These are phyloP conservation scores for Zosterops pallidus DNA, from an alignment of 2,113 vertebrate genomes.

Conservation along the genomic window DNA sequence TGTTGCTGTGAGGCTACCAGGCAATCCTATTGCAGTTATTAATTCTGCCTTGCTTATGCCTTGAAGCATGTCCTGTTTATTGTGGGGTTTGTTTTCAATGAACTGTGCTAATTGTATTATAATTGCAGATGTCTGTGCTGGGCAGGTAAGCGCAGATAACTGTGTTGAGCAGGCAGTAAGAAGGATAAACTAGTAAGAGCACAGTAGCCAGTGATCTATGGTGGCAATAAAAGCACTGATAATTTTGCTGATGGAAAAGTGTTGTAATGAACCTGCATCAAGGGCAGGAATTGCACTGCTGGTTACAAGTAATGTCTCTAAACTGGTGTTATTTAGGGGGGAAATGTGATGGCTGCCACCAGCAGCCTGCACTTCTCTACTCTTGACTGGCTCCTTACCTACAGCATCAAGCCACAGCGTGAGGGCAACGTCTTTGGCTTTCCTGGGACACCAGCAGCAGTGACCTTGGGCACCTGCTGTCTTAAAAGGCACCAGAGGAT, in stretches of 20 bases:
- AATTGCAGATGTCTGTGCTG: background rate
- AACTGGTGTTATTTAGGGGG: background rate
- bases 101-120: background rate
- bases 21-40: background rate
- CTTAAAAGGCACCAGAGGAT: background rate
- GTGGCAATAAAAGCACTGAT: background rate
- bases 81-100: background rate
- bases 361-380: background rate
- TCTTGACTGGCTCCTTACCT: background rate
- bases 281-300: background rate
- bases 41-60: background rate
- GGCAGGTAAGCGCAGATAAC: background rate
- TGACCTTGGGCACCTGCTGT: background rate
- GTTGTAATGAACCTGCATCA: background rate
- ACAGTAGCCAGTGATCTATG: background rate
- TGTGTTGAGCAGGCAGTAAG: background rate
- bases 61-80: background rate
- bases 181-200: background rate
- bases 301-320: background rate
- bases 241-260: background rate
- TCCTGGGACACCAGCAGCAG: background rate
- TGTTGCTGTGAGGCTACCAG: background rate
- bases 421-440: background rate
- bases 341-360: background rate
- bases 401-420: background rate